Percentiles rank a stretch among this genome's conserved stretches.
Conservation (phyloP, 2,797 vertebrate species). For the Schizothorax lantsangensis region DNA sequence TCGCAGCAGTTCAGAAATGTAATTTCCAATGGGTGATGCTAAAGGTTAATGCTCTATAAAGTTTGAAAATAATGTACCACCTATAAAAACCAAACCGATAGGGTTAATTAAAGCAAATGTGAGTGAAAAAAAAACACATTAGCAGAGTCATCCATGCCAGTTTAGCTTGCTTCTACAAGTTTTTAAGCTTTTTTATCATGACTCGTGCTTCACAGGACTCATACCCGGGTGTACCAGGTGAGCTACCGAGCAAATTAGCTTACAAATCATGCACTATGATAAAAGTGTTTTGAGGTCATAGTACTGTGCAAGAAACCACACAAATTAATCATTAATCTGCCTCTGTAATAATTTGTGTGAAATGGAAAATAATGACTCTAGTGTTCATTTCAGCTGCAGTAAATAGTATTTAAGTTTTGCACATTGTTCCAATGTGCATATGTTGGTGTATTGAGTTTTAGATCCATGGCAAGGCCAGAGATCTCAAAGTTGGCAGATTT, state of each 20-base stretch:
- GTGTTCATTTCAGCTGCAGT: neutral
- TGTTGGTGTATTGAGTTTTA: neutral
- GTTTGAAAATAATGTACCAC: neutral
- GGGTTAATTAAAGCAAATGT: neutral
- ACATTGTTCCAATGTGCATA: neutral
- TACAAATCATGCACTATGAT: neutral
- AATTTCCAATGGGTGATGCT: neutral
- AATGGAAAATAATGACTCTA: neutral
- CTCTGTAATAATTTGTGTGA: neutral
- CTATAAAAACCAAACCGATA: neutral
- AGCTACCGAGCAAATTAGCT: neutral
- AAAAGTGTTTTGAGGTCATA: neutral
- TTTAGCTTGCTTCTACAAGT: neutral
- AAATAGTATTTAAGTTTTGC: neutral
- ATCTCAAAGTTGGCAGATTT: neutral
- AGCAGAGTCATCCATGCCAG: neutral
- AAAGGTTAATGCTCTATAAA: neutral
- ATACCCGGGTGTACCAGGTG: neutral
- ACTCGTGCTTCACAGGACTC: neutral
- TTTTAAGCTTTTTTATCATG: neutral
- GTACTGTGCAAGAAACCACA: neutral
- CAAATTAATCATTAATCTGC: neutral
- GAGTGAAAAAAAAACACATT: neutral
- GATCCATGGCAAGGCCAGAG: neutral
- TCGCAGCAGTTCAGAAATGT: rapidly evolving